Evolutionary conservation across 2,888 invertebrate genomes (phyloP).

Genomic region (Campoletis raptor): DNA sequence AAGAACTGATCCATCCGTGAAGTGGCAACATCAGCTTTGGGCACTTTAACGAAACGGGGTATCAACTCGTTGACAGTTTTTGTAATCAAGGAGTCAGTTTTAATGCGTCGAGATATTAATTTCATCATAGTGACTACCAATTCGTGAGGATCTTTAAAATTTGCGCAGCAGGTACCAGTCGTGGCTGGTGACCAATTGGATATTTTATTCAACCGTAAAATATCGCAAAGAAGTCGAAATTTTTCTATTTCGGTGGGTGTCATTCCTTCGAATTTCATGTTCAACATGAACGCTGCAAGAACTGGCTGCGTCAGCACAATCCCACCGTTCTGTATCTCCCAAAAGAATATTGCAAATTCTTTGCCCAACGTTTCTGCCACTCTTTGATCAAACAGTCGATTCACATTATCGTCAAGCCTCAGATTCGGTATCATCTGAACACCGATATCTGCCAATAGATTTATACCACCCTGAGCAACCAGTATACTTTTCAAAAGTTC

Average conservation of each 20-base stretch:
- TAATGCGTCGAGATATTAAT: slow-evolving; percentile 37
- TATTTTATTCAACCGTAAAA: slow-evolving; percentile 65
- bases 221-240: slow-evolving; percentile 67
- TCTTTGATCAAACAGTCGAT: slow-evolving; percentile 27
- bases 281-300: slow-evolving; percentile 67
- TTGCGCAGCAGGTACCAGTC: slow-evolving; percentile 23
- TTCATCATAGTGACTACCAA: slow-evolving; percentile 60
- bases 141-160: slow-evolving; percentile 58
- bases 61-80: slow-evolving; percentile 49
- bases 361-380: slow-evolving; percentile 58
- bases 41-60: slow-evolving; percentile 29
- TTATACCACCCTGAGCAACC: slow-evolving; percentile 37
- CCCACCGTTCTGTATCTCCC: slow-evolving; percentile 52
- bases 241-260: slow-evolving; percentile 64
- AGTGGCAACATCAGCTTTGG: background rate
- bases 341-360: slow-evolving; percentile 68
- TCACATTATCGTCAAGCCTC: slow-evolving; percentile 18
- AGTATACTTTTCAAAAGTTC: slow-evolving; percentile 40
- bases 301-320: slow-evolving; percentile 69
- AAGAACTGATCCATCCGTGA: slow-evolving; percentile 63
- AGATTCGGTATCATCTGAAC: slow-evolving; percentile 56
- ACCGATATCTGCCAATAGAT: slow-evolving; percentile 68
- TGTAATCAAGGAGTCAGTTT: slow-evolving; percentile 57
- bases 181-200: slow-evolving; percentile 64
- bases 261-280: slow-evolving; percentile 65